A percentile compares a stretch with the other conserved stretches of the same genome.
Conservation (phyloP, 1,140 invertebrate genomes). For the Philaenus spumarius region DNA sequence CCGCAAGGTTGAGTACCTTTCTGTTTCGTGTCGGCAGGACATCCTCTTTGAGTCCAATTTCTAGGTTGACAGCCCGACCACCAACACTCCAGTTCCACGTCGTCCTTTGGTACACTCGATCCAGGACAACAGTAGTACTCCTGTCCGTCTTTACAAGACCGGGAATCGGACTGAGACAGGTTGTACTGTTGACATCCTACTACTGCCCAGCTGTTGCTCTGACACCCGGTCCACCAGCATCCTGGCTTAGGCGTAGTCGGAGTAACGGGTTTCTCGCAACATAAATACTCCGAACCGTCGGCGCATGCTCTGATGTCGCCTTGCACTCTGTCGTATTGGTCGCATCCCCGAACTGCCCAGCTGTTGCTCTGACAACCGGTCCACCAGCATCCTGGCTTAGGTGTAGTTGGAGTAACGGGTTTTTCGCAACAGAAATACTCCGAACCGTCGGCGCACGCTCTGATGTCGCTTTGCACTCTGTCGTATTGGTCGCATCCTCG, state of each 20-base stretch:
- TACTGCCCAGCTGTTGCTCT: conserved; percentile 9
- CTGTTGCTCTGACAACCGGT: conserved; percentile 12
- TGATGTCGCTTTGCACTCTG: neutral
- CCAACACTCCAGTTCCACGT: neutral
- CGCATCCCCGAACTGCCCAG: conserved; percentile 14
- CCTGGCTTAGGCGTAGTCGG: neutral
- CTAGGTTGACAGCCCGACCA: conserved; percentile 6
- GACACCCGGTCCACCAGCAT: conserved; percentile 16
- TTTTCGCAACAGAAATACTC: conserved; percentile 15
- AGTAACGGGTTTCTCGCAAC: neutral
- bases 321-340: conserved; percentile 5
- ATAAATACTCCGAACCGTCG: neutral
- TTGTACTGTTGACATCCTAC: conserved; percentile 17
- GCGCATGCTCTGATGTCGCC: conserved; percentile 1
- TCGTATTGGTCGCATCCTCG: conserved; percentile 16
- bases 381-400: conserved; percentile 1
- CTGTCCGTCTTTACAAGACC: neutral
- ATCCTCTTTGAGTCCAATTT: conserved; percentile 1
- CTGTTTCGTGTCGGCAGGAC: neutral
- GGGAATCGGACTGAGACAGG: neutral
- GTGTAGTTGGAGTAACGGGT: neutral
- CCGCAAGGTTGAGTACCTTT: neutral
- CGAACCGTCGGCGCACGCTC: conserved; percentile 1
- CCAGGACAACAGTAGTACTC: conserved; percentile 15
- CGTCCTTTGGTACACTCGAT: too few relatives aligned